Conservation (phyloP, 2,113 vertebrate genomes). For the Albula goreensis region DNA sequence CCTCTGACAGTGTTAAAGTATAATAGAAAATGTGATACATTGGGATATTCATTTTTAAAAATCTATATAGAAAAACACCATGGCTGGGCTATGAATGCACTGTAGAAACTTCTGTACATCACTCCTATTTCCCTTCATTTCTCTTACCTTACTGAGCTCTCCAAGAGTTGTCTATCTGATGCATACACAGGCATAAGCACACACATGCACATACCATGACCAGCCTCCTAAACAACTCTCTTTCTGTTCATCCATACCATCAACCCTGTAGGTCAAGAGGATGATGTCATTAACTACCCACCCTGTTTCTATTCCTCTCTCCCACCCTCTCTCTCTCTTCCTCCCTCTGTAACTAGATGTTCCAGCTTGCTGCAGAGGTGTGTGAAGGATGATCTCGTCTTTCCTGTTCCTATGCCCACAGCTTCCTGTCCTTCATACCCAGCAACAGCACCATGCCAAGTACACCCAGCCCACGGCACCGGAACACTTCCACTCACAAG, state of each 20-base stretch:
- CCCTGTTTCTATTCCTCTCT: neutral
- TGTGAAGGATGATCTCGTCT: constrained; percentile 43
- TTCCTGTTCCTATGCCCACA: constrained; percentile 59
- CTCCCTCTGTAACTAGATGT: constrained; percentile 36
- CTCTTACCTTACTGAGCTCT: neutral
- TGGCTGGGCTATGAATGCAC: neutral
- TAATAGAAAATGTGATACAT: too few species aligned
- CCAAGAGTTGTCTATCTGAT: too few species aligned
- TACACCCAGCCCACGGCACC: neutral
- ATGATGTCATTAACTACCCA: neutral
- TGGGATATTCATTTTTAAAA: too few species aligned
- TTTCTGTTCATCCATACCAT: neutral
- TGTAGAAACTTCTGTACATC: neutral
- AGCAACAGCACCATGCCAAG: too few species aligned
- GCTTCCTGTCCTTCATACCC: constrained; percentile 52
- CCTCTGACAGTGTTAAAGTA: too few species aligned
- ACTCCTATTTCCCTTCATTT: neutral
- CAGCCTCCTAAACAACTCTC: neutral
- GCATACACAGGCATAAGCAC: neutral
- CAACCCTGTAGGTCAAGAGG: neutral
- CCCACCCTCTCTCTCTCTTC: constrained; percentile 39
- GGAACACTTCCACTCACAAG: neutral
- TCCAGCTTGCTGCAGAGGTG: constrained; percentile 39
- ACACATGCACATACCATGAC: neutral
- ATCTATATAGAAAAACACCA: too few species aligned